A percentile compares a stretch with the other conserved stretches of the same genome.
Evolutionary conservation across 2,888 invertebrate genomes (phyloP).

Genomic region (Lochmaea crataegi): DNA sequence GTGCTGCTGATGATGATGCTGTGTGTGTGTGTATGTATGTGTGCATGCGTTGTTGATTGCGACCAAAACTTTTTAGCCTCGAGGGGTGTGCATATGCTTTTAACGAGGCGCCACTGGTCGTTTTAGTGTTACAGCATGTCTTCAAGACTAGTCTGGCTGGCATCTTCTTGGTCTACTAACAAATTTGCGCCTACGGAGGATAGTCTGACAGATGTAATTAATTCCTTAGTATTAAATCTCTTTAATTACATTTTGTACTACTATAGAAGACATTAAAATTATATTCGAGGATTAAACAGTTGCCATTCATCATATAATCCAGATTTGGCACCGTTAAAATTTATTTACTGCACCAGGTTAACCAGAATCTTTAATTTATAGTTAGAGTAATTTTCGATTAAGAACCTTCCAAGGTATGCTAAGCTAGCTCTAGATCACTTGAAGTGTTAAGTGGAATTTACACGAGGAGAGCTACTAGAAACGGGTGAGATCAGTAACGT

Average conservation of each 20-base stretch:
- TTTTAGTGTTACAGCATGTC: conserved; percentile 16
- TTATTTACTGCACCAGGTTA: too few species aligned
- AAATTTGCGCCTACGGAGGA: not conserved
- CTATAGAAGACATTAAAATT: too few species aligned
- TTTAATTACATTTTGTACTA: not conserved
- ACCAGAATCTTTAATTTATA: too few species aligned
- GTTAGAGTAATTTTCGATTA: too few species aligned
- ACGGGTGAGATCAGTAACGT: too few species aligned
- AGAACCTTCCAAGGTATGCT: too few species aligned
- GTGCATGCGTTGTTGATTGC: conserved; percentile 16
- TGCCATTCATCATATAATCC: too few species aligned
- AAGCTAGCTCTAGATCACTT: too few species aligned
- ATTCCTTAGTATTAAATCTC: not conserved
- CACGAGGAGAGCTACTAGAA: too few species aligned
- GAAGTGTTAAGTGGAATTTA: too few species aligned
- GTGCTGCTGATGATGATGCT: conserved; percentile 9
- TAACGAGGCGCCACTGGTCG: conserved; percentile 27
- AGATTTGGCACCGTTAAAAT: too few species aligned
- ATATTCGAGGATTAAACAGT: too few species aligned
- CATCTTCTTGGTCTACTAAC: conserved; percentile 4
- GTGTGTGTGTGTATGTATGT: not conserved
- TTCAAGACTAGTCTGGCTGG: not conserved
- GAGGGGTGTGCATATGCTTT: conserved; percentile 18
- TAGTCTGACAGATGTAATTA: not conserved
- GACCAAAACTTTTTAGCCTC: conserved; percentile 24